phyloP scores from a whole-genome alignment of 2,797 vertebrate species.

The Glyptemys insculpta region DNA sequence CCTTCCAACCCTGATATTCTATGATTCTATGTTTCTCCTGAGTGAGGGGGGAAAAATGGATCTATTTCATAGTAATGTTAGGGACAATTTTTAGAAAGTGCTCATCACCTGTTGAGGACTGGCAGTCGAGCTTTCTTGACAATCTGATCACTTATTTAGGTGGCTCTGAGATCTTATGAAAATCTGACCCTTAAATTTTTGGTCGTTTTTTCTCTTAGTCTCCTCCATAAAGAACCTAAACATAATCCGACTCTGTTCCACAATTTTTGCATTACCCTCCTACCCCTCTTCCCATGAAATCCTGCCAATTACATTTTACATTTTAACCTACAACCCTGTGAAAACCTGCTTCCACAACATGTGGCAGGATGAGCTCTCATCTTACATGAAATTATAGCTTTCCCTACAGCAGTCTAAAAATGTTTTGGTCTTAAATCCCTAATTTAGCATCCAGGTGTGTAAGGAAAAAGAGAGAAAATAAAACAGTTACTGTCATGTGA shows the following conservation, averaged over 20 bases:
- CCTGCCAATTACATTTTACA: rapidly evolving
- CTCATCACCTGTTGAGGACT: not conserved
- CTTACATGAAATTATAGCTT: not conserved
- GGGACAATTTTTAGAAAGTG: not conserved
- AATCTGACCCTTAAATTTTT: not conserved
- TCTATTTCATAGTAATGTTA: not conserved
- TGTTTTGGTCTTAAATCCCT: not conserved
- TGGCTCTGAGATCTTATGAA: not conserved
- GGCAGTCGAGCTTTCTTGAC: not conserved
- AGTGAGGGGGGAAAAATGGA: not conserved
- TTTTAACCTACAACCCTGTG: not conserved
- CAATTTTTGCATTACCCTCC: not conserved
- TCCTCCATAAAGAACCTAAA: not conserved
- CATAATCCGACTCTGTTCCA: rapidly evolving
- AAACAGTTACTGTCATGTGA: not conserved
- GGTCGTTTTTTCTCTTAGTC: not conserved
- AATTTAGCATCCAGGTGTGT: not conserved
- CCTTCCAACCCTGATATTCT: too few species aligned
- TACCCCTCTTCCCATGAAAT: not conserved
- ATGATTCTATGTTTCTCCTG: not conserved
- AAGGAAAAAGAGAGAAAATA: not conserved
- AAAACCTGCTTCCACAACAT: not conserved
- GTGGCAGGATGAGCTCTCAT: conserved; percentile 19
- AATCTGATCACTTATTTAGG: not conserved
- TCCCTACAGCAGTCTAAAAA: not conserved